phyloP scores from a whole-genome alignment of 2,113 vertebrate genomes.

The Callipepla squamata region DNA sequence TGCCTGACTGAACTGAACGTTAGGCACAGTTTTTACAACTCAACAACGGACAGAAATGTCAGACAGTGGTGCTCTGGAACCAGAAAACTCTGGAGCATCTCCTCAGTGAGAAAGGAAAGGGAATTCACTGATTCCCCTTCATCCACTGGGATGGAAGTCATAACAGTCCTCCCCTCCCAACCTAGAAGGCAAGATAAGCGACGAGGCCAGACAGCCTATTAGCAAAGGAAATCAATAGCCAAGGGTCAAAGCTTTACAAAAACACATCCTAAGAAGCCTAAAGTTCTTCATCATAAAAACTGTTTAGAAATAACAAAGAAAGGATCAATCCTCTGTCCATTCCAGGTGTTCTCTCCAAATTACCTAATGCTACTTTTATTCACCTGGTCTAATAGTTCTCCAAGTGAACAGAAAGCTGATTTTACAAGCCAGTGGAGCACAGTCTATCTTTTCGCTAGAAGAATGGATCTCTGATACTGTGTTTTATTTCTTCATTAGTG shows the following conservation, averaged over 20 bases:
- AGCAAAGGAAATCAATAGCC: constrained; percentile 38
- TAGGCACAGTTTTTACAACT: not conserved
- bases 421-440: constrained; percentile 84
- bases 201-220: constrained; percentile 6
- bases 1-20: not conserved
- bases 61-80: not conserved
- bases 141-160: constrained; percentile 12
- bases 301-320: constrained; percentile 54
- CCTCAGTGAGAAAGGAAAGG: not conserved
- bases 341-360: constrained; percentile 73
- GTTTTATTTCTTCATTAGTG: constrained; percentile 90
- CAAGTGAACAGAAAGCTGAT: constrained; percentile 82
- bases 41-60: not conserved
- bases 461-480: constrained; percentile 79
- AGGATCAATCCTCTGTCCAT: constrained; percentile 57
- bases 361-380: constrained; percentile 64
- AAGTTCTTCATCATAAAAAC: constrained; percentile 42
- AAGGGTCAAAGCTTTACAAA: constrained; percentile 48
- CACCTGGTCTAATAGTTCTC: constrained; percentile 77
- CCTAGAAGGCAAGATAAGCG: not conserved
- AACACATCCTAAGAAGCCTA: constrained; percentile 27
- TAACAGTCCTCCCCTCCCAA: not conserved
- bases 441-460: constrained; percentile 78
- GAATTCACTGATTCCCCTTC: constrained; percentile 27
- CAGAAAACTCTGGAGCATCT: not conserved